A percentile compares a stretch with the other conserved stretches of the same genome.
These are phyloP conservation scores for Drosophila nr. fundita DNA, from an alignment of 2,888 invertebrate species.

Conservation along the genomic window DNA sequence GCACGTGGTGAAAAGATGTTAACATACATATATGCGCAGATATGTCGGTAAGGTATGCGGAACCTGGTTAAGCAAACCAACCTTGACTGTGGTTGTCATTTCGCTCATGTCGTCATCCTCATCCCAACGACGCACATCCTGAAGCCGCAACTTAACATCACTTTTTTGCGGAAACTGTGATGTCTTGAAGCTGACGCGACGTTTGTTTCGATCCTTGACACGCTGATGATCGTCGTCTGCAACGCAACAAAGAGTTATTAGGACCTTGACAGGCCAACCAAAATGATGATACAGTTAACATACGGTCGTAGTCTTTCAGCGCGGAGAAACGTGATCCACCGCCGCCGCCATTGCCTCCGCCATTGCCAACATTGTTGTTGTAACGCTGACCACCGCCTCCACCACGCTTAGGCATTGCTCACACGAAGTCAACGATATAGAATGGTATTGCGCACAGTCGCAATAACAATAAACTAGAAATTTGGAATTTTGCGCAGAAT, in stretches of 20 bases:
- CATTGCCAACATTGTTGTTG: slow-evolving; percentile 63
- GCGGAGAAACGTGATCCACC: slow-evolving; percentile 78
- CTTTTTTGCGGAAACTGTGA: slow-evolving; percentile 67
- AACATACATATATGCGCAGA: not conserved
- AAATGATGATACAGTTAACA: slow-evolving; percentile 27
- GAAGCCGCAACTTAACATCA: slow-evolving; percentile 62
- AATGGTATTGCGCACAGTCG: not conserved
- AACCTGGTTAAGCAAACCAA: slow-evolving; percentile 17
- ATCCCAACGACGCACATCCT: slow-evolving; percentile 76
- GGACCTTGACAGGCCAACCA: not conserved
- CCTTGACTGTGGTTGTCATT: slow-evolving; percentile 63
- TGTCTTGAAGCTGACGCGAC: slow-evolving; percentile 85
- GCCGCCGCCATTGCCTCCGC: slow-evolving; percentile 38
- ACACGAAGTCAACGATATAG: not conserved
- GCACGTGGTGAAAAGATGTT: not conserved
- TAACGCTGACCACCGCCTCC: slow-evolving; percentile 69
- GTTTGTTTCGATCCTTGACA: slow-evolving; percentile 78
- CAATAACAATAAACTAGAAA: slow-evolving; percentile 24
- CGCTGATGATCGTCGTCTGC: slow-evolving; percentile 81
- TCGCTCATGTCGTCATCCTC: slow-evolving; percentile 84
- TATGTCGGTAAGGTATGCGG: not conserved
- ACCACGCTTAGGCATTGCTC: slow-evolving; percentile 71
- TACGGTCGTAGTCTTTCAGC: slow-evolving; percentile 79
- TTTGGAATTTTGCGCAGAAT: slow-evolving; percentile 7
- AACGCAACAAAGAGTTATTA: not conserved